A percentile compares a stretch with the other conserved stretches of the same genome.
Evolutionary conservation across 2,797 vertebrate genomes (phyloP).

Genomic region (Cyprinella venusta): DNA sequence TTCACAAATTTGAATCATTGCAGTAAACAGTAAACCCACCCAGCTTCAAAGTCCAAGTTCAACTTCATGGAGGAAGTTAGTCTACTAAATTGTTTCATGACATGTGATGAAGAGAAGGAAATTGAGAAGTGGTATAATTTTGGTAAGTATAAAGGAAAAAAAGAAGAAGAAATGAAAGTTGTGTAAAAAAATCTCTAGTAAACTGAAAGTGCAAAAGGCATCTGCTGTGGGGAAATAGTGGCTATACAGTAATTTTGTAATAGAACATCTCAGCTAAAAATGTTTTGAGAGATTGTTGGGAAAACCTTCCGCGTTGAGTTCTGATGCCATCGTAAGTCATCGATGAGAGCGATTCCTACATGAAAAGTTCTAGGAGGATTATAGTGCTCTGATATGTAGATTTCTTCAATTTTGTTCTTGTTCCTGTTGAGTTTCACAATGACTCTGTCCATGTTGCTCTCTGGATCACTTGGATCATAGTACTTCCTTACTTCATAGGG

Average conservation of each 20-base stretch:
- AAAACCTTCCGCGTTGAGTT: not conserved
- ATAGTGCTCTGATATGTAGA: constrained; percentile 76
- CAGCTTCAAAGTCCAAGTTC: not conserved
- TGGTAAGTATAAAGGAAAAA: constrained; percentile 2
- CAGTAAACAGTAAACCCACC: not conserved
- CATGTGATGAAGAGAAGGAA: constrained; percentile 20
- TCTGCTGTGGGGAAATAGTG: not conserved
- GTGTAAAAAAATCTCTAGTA: not conserved
- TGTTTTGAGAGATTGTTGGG: not conserved
- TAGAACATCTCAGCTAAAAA: not conserved
- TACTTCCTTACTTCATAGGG: constrained; percentile 69
- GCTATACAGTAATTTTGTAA: not conserved
- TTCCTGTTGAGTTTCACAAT: constrained; percentile 74
- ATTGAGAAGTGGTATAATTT: constrained; percentile 46
- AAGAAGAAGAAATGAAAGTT: constrained; percentile 46
- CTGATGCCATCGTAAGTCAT: constrained; percentile 58
- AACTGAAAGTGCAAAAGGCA: constrained; percentile 25
- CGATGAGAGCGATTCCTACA: constrained; percentile 67
- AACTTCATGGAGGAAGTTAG: not conserved
- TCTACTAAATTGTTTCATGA: not conserved
- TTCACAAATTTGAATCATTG: not conserved
- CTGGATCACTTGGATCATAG: constrained; percentile 65
- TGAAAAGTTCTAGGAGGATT: constrained; percentile 62
- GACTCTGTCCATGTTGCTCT: constrained; percentile 75
- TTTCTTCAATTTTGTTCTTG: constrained; percentile 63